A percentile compares a stretch with the other conserved stretches of the same genome.
These are phyloP conservation scores for Agriotes lineatus DNA, from an alignment of 2,888 invertebrate genomes.

Conservation along the genomic window DNA sequence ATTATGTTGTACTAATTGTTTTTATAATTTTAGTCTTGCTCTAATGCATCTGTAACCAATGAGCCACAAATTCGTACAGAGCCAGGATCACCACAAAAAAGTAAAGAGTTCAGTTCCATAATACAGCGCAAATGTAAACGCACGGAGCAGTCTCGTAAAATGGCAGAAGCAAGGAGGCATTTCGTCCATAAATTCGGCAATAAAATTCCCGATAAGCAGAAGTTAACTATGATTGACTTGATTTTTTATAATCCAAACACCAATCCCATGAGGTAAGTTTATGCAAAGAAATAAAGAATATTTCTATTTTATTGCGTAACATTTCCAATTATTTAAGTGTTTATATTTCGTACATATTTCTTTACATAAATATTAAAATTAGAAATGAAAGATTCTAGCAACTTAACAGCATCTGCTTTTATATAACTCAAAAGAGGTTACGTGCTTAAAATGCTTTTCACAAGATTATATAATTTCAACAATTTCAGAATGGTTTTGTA, in stretches of 20 bases:
- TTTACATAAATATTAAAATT: no score
- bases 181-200: slow-evolving; percentile 68
- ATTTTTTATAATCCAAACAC: slow-evolving; percentile 90
- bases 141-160: slow-evolving; percentile 68
- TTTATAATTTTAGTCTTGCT: slow-evolving; percentile 58
- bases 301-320: no score
- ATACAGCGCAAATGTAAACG: slow-evolving; percentile 59
- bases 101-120: slow-evolving; percentile 48
- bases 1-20: not conserved
- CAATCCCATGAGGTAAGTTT: slow-evolving; percentile 80
- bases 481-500: no score
- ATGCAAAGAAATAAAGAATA: no score
- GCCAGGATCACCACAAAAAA: slow-evolving; percentile 38
- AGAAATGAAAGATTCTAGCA: no score
- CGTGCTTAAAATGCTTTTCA: no score
- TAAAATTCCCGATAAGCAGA: slow-evolving; percentile 72
- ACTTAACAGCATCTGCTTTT: no score
- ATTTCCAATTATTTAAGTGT: no score
- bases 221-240: slow-evolving; percentile 91
- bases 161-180: slow-evolving; percentile 70
- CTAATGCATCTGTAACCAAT: slow-evolving; percentile 53
- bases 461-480: no score
- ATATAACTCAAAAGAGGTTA: no score
- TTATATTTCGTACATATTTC: no score
- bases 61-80: slow-evolving; percentile 50